A percentile compares a stretch with the other conserved stretches of the same genome.
phyloP scores from a whole-genome alignment of 2,797 vertebrate genomes.

The Neosalanx taihuensis region DNA sequence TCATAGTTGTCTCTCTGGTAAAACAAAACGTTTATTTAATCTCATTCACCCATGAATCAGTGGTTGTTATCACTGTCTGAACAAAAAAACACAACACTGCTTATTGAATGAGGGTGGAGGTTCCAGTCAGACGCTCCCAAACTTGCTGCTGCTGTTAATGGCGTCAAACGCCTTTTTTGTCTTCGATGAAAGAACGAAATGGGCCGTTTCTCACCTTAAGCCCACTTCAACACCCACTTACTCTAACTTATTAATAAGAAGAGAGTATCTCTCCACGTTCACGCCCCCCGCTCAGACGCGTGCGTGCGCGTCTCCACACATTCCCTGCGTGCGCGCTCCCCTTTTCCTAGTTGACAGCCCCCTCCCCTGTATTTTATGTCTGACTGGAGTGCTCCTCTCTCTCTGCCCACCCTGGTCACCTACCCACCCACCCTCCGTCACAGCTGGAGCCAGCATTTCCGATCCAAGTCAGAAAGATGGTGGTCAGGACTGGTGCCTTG shows the following conservation, averaged over 20 bases:
- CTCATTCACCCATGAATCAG: too few relatives aligned
- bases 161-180: too few relatives aligned
- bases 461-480: slow-evolving; percentile 64
- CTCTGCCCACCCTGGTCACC: slow-evolving; percentile 18
- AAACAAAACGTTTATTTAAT: too few relatives aligned
- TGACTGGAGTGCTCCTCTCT: slow-evolving; percentile 40
- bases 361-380: slow-evolving; percentile 36
- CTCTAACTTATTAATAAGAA: background rate
- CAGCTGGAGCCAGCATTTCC: slow-evolving; percentile 70
- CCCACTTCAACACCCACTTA: background rate
- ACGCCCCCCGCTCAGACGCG: background rate
- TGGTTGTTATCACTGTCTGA: too few relatives aligned
- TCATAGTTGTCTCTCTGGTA: too few relatives aligned
- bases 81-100: too few relatives aligned
- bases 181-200: too few relatives aligned
- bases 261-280: background rate
- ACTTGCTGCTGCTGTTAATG: too few relatives aligned
- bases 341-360: background rate
- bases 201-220: background rate
- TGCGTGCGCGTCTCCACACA: slow-evolving; percentile 39
- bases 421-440: slow-evolving; percentile 47
- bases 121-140: too few relatives aligned
- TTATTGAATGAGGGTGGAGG: too few relatives aligned
- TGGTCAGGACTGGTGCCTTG: slow-evolving; percentile 48
- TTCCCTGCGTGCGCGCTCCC: slow-evolving; percentile 17